Base-by-base conservation (phyloP, 92 coral and sea anemone genomes). In the Palythoa heliodiscus region DNA sequence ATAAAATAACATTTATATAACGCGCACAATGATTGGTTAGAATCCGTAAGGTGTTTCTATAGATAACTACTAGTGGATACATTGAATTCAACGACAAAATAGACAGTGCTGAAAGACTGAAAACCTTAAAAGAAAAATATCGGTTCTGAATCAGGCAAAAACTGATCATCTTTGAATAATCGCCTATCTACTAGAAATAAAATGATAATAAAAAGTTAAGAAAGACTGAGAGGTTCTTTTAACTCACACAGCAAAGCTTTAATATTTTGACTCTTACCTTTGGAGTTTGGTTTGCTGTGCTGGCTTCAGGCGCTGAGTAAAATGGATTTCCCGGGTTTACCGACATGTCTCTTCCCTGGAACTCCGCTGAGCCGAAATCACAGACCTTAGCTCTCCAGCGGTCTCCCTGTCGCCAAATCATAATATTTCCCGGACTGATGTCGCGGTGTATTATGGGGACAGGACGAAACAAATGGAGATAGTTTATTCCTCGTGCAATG, bases 361-460 rank as follows among this genome's bases (percentile, higher is more conserved):
- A 95, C 77, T 93, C 97, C 82, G 97, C 97, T 84, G 98, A 91
- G 74, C 98, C 98, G 80, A 93, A 95, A 85, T 95, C 98, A 61
- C 97, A 93, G 78, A 95, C 87, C 73, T 95, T 95, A 7, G 95
- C 98, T 52, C 97, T 89, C 95, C 97, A 93, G 71, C 87, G 84
- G 86, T 91, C 91, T 35, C 97, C 95, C 63, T 93, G 93, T 15
- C 90, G 92, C 98, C 97, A 95, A 43, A 95, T 92, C 98, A 95
- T 94, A 40, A 90, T 87, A 68, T 94, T 94, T 0, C 97, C 98
- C 25, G 95, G 92, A 71, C 91, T 94, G 48, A 95, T 84, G 87
- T 95, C 98, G 77, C 98, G 97, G 71, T 95, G 98, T 19, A 95
- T 87, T 75, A 95, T 95, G 76, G 98, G 92, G 55, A 71, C 83